Evolutionary conservation across 1,140 invertebrate genomes (phyloP), one percentile per base, ranked within the genome.

Genomic region (Drosophila watanabei): DNA sequence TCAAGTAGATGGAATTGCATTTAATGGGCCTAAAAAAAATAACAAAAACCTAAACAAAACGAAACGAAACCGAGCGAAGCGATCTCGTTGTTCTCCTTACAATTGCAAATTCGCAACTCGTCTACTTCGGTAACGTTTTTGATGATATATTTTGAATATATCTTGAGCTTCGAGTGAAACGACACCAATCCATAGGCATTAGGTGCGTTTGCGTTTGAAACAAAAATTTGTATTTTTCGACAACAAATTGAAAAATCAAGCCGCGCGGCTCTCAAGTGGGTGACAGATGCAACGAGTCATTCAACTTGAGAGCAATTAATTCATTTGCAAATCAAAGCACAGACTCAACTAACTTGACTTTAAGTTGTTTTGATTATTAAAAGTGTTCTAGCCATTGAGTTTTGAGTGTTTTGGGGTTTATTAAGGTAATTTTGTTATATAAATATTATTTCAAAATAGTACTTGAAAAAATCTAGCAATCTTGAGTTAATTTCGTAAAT

Each of bases 1-100:
- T 85, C 82, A 85, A 87, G 83, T 82, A 82, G 75, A 82, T 86
- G 83, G 83, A 86, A 88, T 87, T 87, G 84, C 80, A 87, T 87
- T 87, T 83, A 88, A 88, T 80, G 79, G 79, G 79, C 75, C 66
- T 59, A 61, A 54, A 43, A 61, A 51, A 39, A 48, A 20, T 75
- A 61, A 61, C 30, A 39, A 48, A 20, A 80, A 61, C 51, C 75
- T 28, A 80, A 61, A 45, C 75, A 28, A 70, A 51, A 33, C 37
- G 32, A 57, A 46, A 48, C 33, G 18, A 56, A 70, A 59, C 70
- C 70, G 64, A 70, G 33, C 33, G 14, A 72, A 59, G 51, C 75
- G 68, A 77, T 79, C 60, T 54, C 56, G 76, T 45, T 68, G 69
- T 32, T 71, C 59, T 49, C 57, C 75, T 77, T 86, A 72, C 83